A percentile compares a stretch with the other conserved stretches of the same genome.
These are phyloP conservation scores for Odontesthes bonariensis DNA, from an alignment of 2,113 vertebrate genomes.

Conservation along the genomic window DNA sequence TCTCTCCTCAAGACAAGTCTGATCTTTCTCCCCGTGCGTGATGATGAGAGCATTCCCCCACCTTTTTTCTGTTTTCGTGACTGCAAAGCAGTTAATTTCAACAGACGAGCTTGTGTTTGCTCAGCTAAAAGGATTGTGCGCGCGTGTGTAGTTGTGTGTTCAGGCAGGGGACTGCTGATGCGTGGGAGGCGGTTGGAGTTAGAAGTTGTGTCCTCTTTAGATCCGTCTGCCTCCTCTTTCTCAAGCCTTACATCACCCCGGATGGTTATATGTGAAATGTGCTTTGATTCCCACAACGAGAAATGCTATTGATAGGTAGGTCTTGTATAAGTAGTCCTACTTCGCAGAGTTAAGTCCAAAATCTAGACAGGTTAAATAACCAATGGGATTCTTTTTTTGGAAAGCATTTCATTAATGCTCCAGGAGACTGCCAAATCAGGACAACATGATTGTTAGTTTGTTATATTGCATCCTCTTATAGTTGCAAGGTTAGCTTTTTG, in stretches of 20 bases:
- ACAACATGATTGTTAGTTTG: constrained; percentile 26
- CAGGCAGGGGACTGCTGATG: constrained; percentile 39
- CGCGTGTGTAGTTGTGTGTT: constrained; percentile 38
- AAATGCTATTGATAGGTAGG: constrained; percentile 46
- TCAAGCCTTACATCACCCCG: constrained; percentile 71
- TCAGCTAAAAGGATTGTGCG: constrained; percentile 19
- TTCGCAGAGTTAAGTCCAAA: constrained; percentile 28
- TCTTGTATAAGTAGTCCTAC: constrained; percentile 57
- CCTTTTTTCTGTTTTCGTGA: constrained; percentile 13
- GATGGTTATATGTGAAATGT: constrained; percentile 51
- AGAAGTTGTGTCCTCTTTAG: constrained; percentile 58
- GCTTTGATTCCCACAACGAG: constrained; percentile 45
- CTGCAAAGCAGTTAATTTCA: constrained; percentile 10
- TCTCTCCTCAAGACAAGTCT: not conserved
- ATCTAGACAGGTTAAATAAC: not conserved
- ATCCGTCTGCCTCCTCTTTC: constrained; percentile 71
- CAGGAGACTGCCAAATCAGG: constrained; percentile 14
- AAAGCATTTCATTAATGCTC: not conserved
- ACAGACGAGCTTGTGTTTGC: constrained; percentile 25
- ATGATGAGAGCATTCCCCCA: not conserved
- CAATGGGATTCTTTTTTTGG: not conserved
- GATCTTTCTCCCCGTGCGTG: not conserved
- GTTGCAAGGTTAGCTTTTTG: constrained; percentile 39
- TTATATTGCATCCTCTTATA: constrained; percentile 44
- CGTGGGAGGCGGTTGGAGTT: constrained; percentile 65